phyloP scores from a whole-genome alignment of 2,888 invertebrate species.

The Drosophila mulleri region DNA sequence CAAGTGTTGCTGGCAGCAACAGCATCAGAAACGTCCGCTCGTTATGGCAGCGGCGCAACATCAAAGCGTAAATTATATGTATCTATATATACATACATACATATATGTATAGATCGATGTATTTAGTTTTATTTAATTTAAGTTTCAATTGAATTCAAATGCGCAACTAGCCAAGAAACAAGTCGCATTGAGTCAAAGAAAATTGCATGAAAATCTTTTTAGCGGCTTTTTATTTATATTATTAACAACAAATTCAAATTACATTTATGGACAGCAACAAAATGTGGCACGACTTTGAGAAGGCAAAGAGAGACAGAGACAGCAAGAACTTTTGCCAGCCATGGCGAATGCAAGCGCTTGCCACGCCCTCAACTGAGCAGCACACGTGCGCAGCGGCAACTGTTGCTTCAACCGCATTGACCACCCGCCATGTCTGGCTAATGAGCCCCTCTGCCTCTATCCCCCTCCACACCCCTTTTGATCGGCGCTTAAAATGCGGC shows the following conservation, averaged over 20 bases:
- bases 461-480: background rate
- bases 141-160: conserved; percentile 68
- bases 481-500: conserved; percentile 33
- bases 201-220: conserved; percentile 28
- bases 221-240: conserved; percentile 35
- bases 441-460: background rate
- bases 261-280: conserved; percentile 40
- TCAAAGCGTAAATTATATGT: conserved; percentile 55
- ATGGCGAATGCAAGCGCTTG: background rate
- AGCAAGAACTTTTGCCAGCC: conserved; percentile 20
- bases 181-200: conserved; percentile 29
- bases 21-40: conserved; percentile 58
- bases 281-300: conserved; percentile 33
- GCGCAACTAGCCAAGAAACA: conserved; percentile 46
- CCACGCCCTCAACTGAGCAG: conserved; percentile 19
- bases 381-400: conserved; percentile 14
- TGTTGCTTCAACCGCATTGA: conserved; percentile 5
- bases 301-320: background rate
- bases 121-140: conserved; percentile 3
- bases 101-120: background rate
- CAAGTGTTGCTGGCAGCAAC: conserved; percentile 36
- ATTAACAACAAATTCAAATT: conserved; percentile 43
- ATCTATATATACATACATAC: conserved; percentile 3
- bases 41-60: conserved; percentile 71
- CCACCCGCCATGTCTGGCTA: conserved; percentile 11